phyloP scores from a whole-genome alignment of 1,140 invertebrate species.

The Latrodectus geometricus region DNA sequence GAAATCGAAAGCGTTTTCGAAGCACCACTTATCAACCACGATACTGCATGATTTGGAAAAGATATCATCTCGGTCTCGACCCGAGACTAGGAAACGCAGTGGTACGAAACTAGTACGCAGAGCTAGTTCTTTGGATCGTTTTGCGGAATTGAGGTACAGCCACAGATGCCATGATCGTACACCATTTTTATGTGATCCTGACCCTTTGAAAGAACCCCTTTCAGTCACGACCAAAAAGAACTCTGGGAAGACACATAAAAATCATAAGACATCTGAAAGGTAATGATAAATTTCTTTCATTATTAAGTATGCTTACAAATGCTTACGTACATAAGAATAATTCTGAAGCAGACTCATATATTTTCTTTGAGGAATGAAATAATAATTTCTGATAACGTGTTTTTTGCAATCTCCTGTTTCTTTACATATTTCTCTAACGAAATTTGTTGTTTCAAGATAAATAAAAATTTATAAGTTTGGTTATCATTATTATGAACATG shows the following conservation, averaged over 20 bases:
- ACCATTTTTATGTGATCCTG: constrained; percentile 54
- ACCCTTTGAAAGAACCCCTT: constrained; percentile 36
- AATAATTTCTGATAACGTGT: no score
- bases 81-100: constrained; percentile 12
- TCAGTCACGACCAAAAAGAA: neutral
- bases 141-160: constrained; percentile 20
- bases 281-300: neutral
- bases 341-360: no score
- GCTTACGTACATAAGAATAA: no score
- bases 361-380: no score
- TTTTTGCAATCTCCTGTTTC: no score
- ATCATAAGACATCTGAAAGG: constrained; percentile 24
- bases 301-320: no score
- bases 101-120: constrained; percentile 32
- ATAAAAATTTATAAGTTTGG: no score
- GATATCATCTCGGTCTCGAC: neutral
- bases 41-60: constrained; percentile 20
- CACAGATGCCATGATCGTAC: constrained; percentile 3
- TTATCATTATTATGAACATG: no score
- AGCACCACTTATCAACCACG: constrained; percentile 30
- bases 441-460: no score
- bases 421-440: no score
- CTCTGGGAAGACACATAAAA: neutral
- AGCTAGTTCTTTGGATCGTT: constrained; percentile 44
- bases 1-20: neutral